These are phyloP conservation scores for Montifringilla adamsi DNA, from an alignment of 2,113 vertebrate species.

Conservation along the genomic window DNA sequence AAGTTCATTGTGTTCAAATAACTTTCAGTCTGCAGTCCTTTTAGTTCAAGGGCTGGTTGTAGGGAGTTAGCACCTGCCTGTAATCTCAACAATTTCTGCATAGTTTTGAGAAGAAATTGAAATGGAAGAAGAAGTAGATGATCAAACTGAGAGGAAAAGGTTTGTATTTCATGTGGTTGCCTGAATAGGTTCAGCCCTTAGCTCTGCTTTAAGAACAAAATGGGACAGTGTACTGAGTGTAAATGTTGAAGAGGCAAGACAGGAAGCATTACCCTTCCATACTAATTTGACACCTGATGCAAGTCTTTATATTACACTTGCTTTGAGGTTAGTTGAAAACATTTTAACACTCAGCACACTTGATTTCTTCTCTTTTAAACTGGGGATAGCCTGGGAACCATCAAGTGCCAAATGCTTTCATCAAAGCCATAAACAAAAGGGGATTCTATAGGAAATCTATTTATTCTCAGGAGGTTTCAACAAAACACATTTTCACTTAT, in stretches of 20 bases:
- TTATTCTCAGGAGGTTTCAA: slow-evolving; percentile 59
- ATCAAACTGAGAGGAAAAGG: slow-evolving; percentile 1
- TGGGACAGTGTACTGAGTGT: not conserved
- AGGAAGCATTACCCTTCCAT: not conserved
- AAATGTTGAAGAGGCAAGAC: not conserved
- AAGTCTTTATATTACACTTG: slow-evolving; percentile 8
- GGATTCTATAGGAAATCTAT: slow-evolving; percentile 59
- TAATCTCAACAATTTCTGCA: not conserved
- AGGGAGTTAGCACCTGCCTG: not conserved
- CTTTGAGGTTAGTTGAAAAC: slow-evolving; percentile 18
- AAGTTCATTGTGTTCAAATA: not conserved
- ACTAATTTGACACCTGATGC: slow-evolving; percentile 12
- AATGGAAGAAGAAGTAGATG: not conserved
- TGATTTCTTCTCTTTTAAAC: not conserved
- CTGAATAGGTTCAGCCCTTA: not conserved
- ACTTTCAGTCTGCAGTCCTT: not conserved
- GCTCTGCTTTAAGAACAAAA: not conserved
- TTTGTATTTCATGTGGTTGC: not conserved
- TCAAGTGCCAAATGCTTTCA: slow-evolving; percentile 67
- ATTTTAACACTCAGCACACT: slow-evolving; percentile 37
- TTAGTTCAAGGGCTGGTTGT: not conserved
- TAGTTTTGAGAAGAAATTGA: not conserved
- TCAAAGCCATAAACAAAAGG: slow-evolving; percentile 61
- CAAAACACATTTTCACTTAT: slow-evolving; percentile 67
- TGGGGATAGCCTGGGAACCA: slow-evolving; percentile 63